Conservation (phyloP, 2,113 vertebrate species). For the Isurus oxyrinchus region DNA sequence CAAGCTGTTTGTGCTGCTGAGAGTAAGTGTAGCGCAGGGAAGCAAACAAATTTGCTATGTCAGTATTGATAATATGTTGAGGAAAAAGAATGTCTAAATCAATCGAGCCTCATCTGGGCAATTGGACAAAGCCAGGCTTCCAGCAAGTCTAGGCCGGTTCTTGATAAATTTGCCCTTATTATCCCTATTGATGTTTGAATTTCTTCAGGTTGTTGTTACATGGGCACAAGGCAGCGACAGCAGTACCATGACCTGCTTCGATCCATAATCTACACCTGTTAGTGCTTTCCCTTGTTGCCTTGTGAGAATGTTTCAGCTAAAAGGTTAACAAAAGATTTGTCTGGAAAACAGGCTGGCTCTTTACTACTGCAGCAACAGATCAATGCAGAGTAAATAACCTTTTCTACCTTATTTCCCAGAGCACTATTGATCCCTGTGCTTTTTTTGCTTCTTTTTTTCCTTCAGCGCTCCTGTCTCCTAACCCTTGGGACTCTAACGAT, state of each 20-base stretch:
- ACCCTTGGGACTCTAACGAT: constrained; percentile 61
- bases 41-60: constrained; percentile 69
- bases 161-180: constrained; percentile 87
- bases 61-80: constrained; percentile 76
- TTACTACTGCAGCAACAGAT: constrained; percentile 78
- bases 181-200: constrained; percentile 86
- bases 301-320: constrained; percentile 89
- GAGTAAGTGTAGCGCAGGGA: constrained; percentile 40
- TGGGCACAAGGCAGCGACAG: constrained; percentile 79
- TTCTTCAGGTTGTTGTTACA: constrained; percentile 84
- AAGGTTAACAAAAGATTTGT: constrained; percentile 97
- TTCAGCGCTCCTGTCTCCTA: constrained; percentile 80
- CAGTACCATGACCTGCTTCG: constrained; percentile 84
- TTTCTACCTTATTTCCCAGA: constrained; percentile 99
- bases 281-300: constrained; percentile 86
- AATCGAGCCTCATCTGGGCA: constrained; percentile 68
- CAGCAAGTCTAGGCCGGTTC: constrained; percentile 60
- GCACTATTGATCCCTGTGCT: constrained; percentile 86
- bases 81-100: constrained; percentile 78
- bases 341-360: constrained; percentile 80
- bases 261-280: constrained; percentile 99
- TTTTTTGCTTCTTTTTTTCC: constrained; percentile 56
- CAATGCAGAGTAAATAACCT: constrained; percentile 99
- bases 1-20: constrained; percentile 34
- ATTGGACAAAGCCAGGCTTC: constrained; percentile 63